A percentile compares a stretch with the other conserved stretches of the same genome.
Conservation (phyloP, 2,797 vertebrate species). For the Poecile montanus region DNA sequence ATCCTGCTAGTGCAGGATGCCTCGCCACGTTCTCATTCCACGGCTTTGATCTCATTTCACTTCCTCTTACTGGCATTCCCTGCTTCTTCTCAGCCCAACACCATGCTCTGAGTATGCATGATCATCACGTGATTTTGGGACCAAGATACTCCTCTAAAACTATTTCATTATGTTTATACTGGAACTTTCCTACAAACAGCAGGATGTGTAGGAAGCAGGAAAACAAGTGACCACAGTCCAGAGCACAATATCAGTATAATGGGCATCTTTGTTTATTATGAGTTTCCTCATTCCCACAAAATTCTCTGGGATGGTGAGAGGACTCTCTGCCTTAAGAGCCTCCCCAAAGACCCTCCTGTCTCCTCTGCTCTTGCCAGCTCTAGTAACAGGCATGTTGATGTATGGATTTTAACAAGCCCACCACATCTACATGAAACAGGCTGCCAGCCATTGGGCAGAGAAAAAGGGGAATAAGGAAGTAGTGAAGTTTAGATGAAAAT, state of each 20-base stretch:
- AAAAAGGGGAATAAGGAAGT: not conserved
- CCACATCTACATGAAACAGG: not conserved
- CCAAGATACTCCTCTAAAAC: not conserved
- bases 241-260: not conserved
- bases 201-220: not conserved
- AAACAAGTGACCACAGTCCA: not conserved
- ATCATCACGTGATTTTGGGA: not conserved
- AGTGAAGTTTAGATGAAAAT: not conserved
- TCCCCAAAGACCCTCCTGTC: not conserved
- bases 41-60: not conserved
- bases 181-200: not conserved
- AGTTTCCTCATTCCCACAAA: not conserved
- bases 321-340: not conserved
- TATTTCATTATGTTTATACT: not conserved
- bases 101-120: fast-evolving
- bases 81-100: not conserved
- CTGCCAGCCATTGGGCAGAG: not conserved
- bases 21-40: not conserved
- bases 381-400: not conserved
- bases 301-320: not conserved
- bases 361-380: not conserved
- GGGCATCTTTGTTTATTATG: not conserved
- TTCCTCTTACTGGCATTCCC: not conserved
- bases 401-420: not conserved
- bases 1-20: not conserved